Conservation (phyloP, 64 coral and sea anemone genomes). For the Montipora efflorescens region DNA sequence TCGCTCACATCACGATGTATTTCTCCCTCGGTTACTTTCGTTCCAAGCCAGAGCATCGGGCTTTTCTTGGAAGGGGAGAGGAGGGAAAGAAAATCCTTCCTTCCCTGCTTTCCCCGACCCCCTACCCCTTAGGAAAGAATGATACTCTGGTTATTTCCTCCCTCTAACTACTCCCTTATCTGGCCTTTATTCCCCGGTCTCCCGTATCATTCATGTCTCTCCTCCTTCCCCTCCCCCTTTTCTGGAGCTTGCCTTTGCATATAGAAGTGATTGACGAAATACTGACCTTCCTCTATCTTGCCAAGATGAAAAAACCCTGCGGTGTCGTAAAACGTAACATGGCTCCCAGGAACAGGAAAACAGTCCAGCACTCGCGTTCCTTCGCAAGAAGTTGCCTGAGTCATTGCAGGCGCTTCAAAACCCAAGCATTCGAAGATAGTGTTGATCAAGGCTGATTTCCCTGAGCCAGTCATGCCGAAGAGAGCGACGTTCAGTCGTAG, state of each 20-base stretch:
- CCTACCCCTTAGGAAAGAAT: too few relatives aligned
- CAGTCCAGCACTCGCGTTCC: constrained; percentile 63
- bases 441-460: constrained; percentile 86
- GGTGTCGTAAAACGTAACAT: constrained; percentile 70
- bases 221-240: neutral
- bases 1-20: too few relatives aligned
- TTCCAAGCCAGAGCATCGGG: too few relatives aligned
- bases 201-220: too few relatives aligned
- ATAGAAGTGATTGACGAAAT: neutral
- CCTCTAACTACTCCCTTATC: too few relatives aligned
- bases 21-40: too few relatives aligned
- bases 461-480: constrained; percentile 80
- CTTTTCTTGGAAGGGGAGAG: too few relatives aligned
- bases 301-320: constrained; percentile 80
- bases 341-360: constrained; percentile 10
- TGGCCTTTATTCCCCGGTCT: too few relatives aligned
- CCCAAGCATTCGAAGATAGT: constrained; percentile 68
- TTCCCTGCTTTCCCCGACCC: too few relatives aligned
- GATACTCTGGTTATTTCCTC: too few relatives aligned
- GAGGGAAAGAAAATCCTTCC: too few relatives aligned
- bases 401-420: neutral
- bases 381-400: constrained; percentile 63
- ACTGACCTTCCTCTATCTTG: constrained; percentile 1
- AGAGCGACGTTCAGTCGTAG: constrained; percentile 60
- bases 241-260: neutral